Conservation (phyloP, 2,797 vertebrate species). For the Hydrophis major region DNA sequence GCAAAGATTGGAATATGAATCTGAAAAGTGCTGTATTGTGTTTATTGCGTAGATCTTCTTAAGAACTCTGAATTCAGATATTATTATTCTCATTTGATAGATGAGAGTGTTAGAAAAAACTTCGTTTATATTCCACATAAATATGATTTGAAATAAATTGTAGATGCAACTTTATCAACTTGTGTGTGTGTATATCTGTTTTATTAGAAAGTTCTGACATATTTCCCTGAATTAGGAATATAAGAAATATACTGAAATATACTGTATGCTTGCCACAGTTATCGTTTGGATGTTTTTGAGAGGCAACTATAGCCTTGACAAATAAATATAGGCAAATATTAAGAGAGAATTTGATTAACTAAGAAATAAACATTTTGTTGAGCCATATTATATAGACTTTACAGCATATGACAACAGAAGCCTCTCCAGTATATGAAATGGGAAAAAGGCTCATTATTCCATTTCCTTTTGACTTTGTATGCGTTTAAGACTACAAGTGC, state of each 20-base stretch:
- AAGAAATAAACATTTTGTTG: background rate
- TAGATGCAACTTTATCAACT: background rate
- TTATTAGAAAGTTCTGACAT: background rate
- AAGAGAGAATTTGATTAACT: background rate
- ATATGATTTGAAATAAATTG: background rate
- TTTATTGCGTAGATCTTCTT: background rate
- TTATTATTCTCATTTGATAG: background rate
- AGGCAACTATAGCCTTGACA: background rate
- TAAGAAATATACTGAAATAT: background rate
- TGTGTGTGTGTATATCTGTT: background rate
- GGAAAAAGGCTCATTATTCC: background rate
- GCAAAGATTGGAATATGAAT: background rate
- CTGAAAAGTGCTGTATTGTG: background rate
- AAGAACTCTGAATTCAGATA: background rate
- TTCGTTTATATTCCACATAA: background rate
- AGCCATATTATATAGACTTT: background rate
- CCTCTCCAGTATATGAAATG: background rate
- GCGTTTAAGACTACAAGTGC: slow-evolving; percentile 75
- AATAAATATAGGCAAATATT: background rate
- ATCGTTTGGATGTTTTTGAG: background rate
- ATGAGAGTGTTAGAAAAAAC: background rate
- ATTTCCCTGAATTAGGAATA: background rate
- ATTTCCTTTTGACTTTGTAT: slow-evolving; percentile 38
- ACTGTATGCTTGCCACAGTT: background rate
- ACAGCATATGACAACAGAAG: background rate